phyloP scores from a whole-genome alignment of 2,888 invertebrate genomes.

The Trileptium ribeirensis region DNA sequence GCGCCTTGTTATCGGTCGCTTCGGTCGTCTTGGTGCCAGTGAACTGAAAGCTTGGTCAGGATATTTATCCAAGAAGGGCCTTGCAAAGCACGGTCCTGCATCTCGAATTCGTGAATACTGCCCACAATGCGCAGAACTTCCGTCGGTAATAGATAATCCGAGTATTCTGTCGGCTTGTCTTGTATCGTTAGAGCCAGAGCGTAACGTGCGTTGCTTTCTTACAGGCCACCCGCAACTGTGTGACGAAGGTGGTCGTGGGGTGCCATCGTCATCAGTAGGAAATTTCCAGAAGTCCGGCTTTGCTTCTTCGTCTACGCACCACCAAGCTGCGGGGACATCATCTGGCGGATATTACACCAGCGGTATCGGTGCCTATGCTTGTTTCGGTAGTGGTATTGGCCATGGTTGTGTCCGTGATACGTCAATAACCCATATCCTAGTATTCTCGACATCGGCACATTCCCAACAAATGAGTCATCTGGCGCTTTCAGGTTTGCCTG shows the following conservation, averaged over 20 bases:
- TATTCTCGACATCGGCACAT: conserved; percentile 92
- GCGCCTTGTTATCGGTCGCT: conserved; percentile 88
- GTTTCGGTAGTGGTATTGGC: conserved; percentile 80
- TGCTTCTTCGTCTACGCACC: conserved; percentile 18
- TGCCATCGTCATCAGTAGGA: conserved; percentile 37
- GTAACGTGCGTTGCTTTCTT: conserved; percentile 63
- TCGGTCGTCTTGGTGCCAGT: conserved; percentile 93
- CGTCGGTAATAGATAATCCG: conserved; percentile 72
- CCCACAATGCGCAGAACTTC: conserved; percentile 71
- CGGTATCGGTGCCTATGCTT: conserved; percentile 62
- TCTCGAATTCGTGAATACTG: conserved; percentile 60
- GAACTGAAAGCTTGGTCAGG: conserved; percentile 67
- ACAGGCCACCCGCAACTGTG: conserved; percentile 48
- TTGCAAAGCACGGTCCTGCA: conserved; percentile 22
- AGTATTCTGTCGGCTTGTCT: conserved; percentile 95
- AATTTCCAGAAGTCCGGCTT: not conserved
- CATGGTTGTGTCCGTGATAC: not conserved
- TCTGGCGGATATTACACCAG: conserved; percentile 72
- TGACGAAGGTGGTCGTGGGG: conserved; percentile 44
- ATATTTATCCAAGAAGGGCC: conserved; percentile 42
- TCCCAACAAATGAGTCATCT: conserved; percentile 63
- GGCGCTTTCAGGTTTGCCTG: not conserved
- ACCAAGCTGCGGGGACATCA: not conserved
- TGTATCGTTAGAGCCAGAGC: conserved; percentile 85
- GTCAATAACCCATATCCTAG: conserved; percentile 92